Percentiles rank a stretch among this genome's conserved stretches.
These are phyloP conservation scores for Cryptocheilus praepositus DNA, from an alignment of 2,888 invertebrate species.

Conservation along the genomic window DNA sequence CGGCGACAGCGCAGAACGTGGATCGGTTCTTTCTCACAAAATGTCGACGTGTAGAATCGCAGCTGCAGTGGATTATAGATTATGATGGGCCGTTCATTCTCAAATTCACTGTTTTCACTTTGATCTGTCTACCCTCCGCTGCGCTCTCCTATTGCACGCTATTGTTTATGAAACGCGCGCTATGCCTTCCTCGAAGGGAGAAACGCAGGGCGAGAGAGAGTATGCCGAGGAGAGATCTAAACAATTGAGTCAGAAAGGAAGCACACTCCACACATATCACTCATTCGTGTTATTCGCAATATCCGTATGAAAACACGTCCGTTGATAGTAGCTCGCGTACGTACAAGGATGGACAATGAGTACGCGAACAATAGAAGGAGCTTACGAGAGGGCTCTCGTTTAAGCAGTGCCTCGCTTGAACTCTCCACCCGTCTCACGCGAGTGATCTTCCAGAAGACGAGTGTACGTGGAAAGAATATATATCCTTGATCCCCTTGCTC, in stretches of 20 bases:
- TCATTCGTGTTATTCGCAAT: neutral
- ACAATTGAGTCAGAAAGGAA: constrained; percentile 3
- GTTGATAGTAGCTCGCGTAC: neutral
- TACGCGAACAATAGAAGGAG: neutral
- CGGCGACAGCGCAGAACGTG: constrained; percentile 46
- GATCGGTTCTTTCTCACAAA: constrained; percentile 34
- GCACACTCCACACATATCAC: constrained; percentile 8
- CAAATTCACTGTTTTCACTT: constrained; percentile 37
- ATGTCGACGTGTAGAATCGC: constrained; percentile 35
- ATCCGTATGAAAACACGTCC: constrained; percentile 5
- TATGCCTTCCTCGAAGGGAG: no score
- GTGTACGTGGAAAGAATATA: constrained; percentile 21
- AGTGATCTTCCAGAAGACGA: constrained; percentile 30
- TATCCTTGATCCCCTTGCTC: neutral
- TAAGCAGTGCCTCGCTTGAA: neutral
- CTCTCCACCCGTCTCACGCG: constrained; percentile 12
- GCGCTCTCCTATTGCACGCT: no score
- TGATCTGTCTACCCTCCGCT: neutral
- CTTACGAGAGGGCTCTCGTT: neutral
- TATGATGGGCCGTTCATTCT: constrained; percentile 19
- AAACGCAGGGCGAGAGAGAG: no score
- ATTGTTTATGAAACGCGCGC: no score
- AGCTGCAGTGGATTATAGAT: constrained; percentile 30
- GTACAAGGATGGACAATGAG: constrained; percentile 1
- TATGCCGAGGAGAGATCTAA: no score